These are phyloP conservation scores for Tenthredo mesomela DNA, from an alignment of 2,888 invertebrate species.

Conservation along the genomic window DNA sequence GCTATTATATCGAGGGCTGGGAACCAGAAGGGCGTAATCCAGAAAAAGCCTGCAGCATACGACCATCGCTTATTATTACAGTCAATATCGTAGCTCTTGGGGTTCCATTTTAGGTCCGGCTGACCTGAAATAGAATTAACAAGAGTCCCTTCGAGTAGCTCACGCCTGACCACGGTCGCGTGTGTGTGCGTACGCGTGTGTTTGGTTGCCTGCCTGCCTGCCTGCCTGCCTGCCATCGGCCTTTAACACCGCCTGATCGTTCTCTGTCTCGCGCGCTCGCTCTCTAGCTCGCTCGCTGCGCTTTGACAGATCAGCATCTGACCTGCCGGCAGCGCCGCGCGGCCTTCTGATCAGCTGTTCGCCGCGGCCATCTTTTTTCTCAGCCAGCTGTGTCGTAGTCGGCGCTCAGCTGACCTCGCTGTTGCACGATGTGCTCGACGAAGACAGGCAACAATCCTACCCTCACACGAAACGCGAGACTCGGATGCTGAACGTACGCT, in stretches of 20 bases:
- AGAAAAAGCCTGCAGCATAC: background rate
- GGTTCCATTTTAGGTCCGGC: constrained; percentile 48
- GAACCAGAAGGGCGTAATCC: too few species aligned
- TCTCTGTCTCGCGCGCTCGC: constrained; percentile 20
- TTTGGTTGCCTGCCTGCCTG: background rate
- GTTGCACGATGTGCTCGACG: constrained; percentile 8
- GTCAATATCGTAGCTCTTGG: constrained; percentile 26
- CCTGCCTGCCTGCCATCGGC: background rate
- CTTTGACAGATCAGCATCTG: constrained; percentile 35
- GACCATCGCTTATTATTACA: constrained; percentile 6
- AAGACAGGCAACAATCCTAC: background rate
- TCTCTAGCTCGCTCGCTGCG: constrained; percentile 46
- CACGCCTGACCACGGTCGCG: background rate
- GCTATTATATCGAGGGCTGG: too few species aligned
- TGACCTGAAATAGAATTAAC: constrained; percentile 49
- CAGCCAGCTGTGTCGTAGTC: constrained; percentile 70
- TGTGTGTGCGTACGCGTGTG: background rate
- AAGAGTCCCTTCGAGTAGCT: constrained; percentile 45
- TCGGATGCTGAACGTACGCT: background rate
- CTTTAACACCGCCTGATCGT: background rate
- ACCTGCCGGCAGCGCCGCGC: constrained; percentile 65
- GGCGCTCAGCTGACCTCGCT: constrained; percentile 75
- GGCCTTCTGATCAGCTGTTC: constrained; percentile 73
- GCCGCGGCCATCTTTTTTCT: constrained; percentile 71
- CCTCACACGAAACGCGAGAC: background rate